Evolutionary conservation across 2,113 vertebrate species (phyloP).

Genomic region (Eupsittula cactorum): DNA sequence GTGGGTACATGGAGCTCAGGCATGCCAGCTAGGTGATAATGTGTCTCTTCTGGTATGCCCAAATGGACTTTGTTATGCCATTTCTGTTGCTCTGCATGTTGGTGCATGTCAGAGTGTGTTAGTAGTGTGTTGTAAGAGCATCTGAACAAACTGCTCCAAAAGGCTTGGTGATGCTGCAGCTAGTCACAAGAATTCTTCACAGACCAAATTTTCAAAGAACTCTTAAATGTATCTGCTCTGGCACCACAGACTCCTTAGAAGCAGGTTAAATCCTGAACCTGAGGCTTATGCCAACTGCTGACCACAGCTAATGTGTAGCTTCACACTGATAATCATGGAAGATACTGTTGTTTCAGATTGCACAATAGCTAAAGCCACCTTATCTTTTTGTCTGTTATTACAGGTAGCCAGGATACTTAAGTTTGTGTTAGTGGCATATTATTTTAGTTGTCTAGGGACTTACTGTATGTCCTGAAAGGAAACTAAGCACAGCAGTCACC

Average conservation of each 20-base stretch:
- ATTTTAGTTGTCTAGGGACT: neutral
- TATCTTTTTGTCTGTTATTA: neutral
- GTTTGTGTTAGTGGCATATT: neutral
- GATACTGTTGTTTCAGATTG: neutral
- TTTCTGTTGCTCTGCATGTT: neutral
- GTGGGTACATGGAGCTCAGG: neutral
- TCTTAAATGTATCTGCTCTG: neutral
- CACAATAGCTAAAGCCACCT: neutral
- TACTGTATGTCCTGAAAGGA: neutral
- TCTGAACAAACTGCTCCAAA: neutral
- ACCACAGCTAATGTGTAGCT: neutral
- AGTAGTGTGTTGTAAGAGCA: neutral
- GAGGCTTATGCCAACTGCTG: neutral
- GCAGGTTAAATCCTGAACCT: neutral
- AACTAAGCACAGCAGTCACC: neutral
- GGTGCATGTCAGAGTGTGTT: neutral
- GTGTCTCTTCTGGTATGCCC: neutral
- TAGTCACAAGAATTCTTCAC: neutral
- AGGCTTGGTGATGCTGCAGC: neutral
- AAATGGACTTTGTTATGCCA: neutral
- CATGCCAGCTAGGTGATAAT: accelerated
- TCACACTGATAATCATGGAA: neutral
- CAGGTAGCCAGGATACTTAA: neutral
- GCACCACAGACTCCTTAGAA: neutral
- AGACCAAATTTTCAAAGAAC: neutral